Percentiles rank a stretch among this genome's conserved stretches.
These are phyloP conservation scores for Adelosebastes latens DNA, from an alignment of 2,797 vertebrate genomes.

Conservation along the genomic window DNA sequence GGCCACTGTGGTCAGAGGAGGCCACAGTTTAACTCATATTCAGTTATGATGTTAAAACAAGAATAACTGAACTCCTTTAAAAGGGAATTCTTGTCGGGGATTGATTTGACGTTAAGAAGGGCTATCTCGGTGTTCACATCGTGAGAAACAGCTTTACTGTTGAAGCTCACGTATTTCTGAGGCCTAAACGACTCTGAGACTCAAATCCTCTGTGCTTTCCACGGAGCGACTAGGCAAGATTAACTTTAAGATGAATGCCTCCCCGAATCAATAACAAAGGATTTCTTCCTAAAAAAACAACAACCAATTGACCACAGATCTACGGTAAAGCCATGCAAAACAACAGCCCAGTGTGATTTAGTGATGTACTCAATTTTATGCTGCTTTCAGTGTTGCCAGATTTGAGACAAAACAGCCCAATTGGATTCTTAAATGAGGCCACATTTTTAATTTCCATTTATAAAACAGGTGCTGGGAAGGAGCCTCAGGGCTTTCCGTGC, in stretches of 20 bases:
- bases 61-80: background rate
- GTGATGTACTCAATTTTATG: background rate
- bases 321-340: background rate
- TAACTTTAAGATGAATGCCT: conserved; percentile 35
- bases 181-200: conserved; percentile 22
- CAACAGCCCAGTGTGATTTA: conserved; percentile 8
- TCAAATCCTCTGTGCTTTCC: conserved; percentile 2
- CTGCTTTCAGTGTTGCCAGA: background rate
- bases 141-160: conserved; percentile 22
- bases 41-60: background rate
- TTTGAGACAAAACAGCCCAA: background rate
- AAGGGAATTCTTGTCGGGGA: conserved; percentile 1
- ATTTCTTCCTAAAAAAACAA: conserved; percentile 14
- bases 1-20: background rate
- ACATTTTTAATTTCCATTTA: background rate
- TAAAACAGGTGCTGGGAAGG: background rate
- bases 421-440: background rate
- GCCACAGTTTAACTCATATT: background rate
- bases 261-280: conserved; percentile 31
- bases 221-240: conserved; percentile 12
- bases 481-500: background rate
- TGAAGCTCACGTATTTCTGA: conserved; percentile 21
- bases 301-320: background rate
- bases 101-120: conserved; percentile 22
- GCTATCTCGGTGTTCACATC: background rate